A percentile compares a stretch with the other conserved stretches of the same genome.
Conservation (phyloP, 2,888 invertebrate species). For the Drosophila rubida region DNA sequence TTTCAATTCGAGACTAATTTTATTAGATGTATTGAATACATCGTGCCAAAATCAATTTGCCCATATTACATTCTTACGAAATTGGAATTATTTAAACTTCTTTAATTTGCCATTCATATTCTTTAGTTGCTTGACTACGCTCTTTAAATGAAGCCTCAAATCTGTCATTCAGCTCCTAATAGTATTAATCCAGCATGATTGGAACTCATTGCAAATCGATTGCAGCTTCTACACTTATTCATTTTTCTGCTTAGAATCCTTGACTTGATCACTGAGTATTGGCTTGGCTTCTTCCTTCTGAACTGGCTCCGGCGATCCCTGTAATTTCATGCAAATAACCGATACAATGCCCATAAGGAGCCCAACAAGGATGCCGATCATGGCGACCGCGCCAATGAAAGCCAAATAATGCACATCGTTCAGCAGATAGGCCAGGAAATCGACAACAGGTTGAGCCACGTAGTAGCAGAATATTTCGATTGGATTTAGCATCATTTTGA, state of each 20-base stretch:
- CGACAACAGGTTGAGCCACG: conserved; percentile 48
- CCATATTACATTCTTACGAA: too few species aligned
- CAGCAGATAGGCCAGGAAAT: conserved; percentile 38
- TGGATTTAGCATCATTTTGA: conserved; percentile 49
- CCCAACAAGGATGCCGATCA: conserved; percentile 45
- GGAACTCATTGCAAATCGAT: not conserved
- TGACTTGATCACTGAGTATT: not conserved
- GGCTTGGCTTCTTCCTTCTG: rapidly evolving
- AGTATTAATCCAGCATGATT: not conserved
- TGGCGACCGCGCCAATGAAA: conserved; percentile 18
- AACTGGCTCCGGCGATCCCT: not conserved
- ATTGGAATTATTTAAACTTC: too few species aligned
- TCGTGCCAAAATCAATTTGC: too few species aligned
- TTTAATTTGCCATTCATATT: too few species aligned
- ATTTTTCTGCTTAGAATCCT: not conserved
- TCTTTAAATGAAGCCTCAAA: too few species aligned
- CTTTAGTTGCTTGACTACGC: too few species aligned
- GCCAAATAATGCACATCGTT: conserved; percentile 42
- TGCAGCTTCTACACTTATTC: not conserved
- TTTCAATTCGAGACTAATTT: too few species aligned
- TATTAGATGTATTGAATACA: too few species aligned
- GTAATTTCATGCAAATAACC: conserved; percentile 43
- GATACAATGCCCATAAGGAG: conserved; percentile 37
- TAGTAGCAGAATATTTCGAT: conserved; percentile 50
- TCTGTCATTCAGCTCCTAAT: too few species aligned